These are phyloP conservation scores for Heliconius hortense DNA, from an alignment of 2,888 invertebrate genomes.

Conservation along the genomic window DNA sequence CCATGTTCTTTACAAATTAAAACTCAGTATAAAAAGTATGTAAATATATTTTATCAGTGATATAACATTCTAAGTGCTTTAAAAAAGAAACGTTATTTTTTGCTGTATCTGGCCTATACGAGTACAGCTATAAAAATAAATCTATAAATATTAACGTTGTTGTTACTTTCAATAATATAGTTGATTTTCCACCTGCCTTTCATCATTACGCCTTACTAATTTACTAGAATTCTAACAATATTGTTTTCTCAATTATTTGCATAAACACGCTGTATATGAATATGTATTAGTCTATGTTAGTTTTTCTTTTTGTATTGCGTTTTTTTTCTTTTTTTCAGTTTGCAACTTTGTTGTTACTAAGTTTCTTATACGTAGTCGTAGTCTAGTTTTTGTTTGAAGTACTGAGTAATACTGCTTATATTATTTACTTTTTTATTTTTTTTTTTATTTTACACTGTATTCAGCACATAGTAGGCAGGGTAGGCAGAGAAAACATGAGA, in stretches of 20 bases:
- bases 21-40: background rate
- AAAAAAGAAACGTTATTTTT: slow-evolving; percentile 4
- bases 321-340: background rate
- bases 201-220: background rate
- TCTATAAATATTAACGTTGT: slow-evolving; percentile 33
- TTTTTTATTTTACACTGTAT: background rate
- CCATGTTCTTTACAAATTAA: background rate
- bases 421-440: background rate
- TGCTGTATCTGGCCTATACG: slow-evolving; percentile 27
- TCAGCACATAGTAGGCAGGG: background rate
- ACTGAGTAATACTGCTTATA: background rate
- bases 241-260: slow-evolving; percentile 22
- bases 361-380: background rate
- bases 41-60: background rate
- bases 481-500: background rate
- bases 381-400: background rate
- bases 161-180: slow-evolving; percentile 20
- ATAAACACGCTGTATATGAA: slow-evolving; percentile 28
- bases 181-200: slow-evolving; percentile 29
- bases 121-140: slow-evolving; percentile 18
- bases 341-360: background rate
- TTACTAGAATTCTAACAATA: background rate
- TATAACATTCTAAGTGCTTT: background rate
- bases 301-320: background rate
- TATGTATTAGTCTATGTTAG: background rate